Evolutionary conservation across 2,888 invertebrate species (phyloP), one percentile per base, ranked within the genome.

Genomic region (Hedychridium roseum): DNA sequence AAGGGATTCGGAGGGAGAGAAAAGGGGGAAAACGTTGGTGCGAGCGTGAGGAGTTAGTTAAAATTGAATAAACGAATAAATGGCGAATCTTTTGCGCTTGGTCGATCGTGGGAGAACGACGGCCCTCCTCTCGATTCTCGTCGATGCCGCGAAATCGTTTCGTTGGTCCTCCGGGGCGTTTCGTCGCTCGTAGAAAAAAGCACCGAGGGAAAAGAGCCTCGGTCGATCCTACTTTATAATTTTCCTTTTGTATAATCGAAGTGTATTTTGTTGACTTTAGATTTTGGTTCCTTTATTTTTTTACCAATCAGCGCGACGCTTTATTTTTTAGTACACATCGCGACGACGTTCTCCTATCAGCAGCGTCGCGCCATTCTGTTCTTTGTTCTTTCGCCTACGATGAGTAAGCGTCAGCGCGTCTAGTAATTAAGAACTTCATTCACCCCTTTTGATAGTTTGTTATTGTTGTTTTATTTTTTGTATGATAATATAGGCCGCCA

Each of bases 231-330:
- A n/a, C 38, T 16, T 27, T 38, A 15, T 38, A 7, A 26, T 34
- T 21, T 38, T 42, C 9, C 38, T 38, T 39, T 36, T 41, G 31
- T 43, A 21, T 54, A 45, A 60, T 57, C 61, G 62, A 64, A 60
- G 70, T 68, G 66, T 71, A 71, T 71, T 69, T 68, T 63, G 66
- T 72, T 70, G 71, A 71, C 69, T 73, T 73, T 73, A 73, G 70
- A 71, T 72, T 73, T 54, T 74, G 69, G 71, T 73, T 71, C 71
- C 72, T 73, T 72, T 73, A 72, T 72, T 73, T 72, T 73, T 72
- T 60, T 74, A 74, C 70, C 60, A n/a, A n/a, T n/a, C n/a, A n/a
- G 27, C 12, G 27, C 27, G 12, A 27, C 3, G 27, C 27, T 9
- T 27, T 12, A 12, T 27, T 27, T 27, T 11, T 12, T 12, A 27